phyloP scores from a whole-genome alignment of 2,113 vertebrate genomes.

The Centropus bengalensis region DNA sequence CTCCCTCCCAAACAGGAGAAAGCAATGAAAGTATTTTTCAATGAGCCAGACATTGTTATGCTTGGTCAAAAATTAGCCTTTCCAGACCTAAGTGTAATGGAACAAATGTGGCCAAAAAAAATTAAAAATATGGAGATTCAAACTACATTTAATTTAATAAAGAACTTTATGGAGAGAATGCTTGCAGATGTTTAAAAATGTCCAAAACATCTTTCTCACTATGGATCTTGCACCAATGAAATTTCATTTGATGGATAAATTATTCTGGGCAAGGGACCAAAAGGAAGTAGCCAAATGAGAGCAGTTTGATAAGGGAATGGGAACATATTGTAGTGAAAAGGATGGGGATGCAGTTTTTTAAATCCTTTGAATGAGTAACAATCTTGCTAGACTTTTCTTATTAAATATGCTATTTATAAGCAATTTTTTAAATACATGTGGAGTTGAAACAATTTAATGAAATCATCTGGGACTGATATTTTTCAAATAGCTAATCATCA shows the following conservation, averaged over 20 bases:
- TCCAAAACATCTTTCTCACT: not conserved
- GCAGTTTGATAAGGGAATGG: not conserved
- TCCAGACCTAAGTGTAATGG: not conserved
- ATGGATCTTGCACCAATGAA: not conserved
- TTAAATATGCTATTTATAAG: not conserved
- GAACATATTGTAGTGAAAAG: not conserved
- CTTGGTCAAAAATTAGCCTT: not conserved
- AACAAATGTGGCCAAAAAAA: not conserved
- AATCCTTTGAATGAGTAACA: not conserved
- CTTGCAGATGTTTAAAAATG: not conserved
- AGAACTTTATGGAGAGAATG: not conserved
- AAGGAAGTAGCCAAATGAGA: not conserved
- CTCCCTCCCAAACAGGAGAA: not conserved
- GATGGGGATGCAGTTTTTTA: not conserved
- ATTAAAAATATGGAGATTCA: not conserved
- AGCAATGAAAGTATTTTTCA: not conserved
- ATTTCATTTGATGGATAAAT: not conserved
- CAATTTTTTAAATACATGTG: not conserved
- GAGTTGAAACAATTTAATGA: not conserved
- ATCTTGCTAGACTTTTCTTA: not conserved
- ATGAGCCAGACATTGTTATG: not conserved
- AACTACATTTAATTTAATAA: not conserved
- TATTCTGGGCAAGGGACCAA: not conserved
- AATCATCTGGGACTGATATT: not conserved
- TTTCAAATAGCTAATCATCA: not conserved